Evolutionary conservation across 64 coral and sea anemone species (phyloP), one percentile per base, ranked within the genome.

Genomic region (Dendronephthya gigantea): DNA sequence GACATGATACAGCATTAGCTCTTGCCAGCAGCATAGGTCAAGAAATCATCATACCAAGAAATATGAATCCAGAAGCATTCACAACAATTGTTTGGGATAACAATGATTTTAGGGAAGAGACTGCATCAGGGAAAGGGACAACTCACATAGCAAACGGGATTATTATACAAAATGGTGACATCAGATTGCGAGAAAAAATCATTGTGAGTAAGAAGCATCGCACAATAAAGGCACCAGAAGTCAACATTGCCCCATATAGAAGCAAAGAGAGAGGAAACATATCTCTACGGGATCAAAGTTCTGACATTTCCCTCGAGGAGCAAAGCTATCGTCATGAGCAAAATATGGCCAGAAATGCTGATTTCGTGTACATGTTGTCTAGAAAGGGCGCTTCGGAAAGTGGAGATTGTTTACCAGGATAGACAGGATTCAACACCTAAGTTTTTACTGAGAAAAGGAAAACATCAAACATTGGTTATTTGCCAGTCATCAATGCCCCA

Each of bases 11-110:
- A 83, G 82, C 82, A 13, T 47, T 83, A 45, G 82, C 82, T 39
- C 14, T 83, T 41, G 82, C 82, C 39, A 83, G 12, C 35, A 83
- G 35, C 82, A 83, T 41, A 16, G 39, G 82, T 27, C 82, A 83
- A 83, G 82, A 83, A 40, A 39, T 83, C 36, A 39, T 39, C 25
- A 83, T 83, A 41, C 82, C 82, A 37, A 83, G 82, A 83, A 83
- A 83, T 39, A 83, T 83, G n/a, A 47, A 40, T 39, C 28, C 82
- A 83, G 82, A 39, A 27, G 41, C 41, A 27, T 83, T 83, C 39
- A 45, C 36, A 19, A 83, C 82, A 7, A 83, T 83, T 83, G 82
- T 83, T 39, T 83, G 82, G 82, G 82, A 83, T 45, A 83, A 83
- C 82, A 83, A 45, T 45, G 41, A 45, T 45, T 45, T 45, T 45